A percentile compares a stretch with the other conserved stretches of the same genome.
phyloP scores from a whole-genome alignment of 2,888 invertebrate genomes.

The Pristionchus maxplancki region DNA sequence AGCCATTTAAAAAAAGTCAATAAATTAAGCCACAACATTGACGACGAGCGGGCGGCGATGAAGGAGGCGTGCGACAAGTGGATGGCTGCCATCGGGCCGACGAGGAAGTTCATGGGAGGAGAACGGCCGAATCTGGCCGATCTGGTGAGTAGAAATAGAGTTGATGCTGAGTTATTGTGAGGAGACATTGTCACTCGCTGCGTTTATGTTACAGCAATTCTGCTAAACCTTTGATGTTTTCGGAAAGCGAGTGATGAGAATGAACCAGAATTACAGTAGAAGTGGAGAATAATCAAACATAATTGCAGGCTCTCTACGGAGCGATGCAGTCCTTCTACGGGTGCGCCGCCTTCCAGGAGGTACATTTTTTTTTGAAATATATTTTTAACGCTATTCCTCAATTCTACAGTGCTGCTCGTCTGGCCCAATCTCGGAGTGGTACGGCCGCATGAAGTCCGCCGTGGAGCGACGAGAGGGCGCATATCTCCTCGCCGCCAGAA shows the following conservation, averaged over 20 bases:
- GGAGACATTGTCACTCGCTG: too few species aligned
- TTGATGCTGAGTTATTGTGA: too few species aligned
- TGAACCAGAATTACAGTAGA: too few species aligned
- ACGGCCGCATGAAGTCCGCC: slow-evolving; percentile 61
- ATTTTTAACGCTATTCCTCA: neutral
- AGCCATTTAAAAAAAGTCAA: neutral
- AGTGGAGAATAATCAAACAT: too few species aligned
- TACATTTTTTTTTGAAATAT: slow-evolving; percentile 55
- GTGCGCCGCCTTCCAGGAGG: slow-evolving; percentile 72
- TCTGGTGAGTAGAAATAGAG: slow-evolving; percentile 80
- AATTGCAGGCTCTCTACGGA: slow-evolving; percentile 69
- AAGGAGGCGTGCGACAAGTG: slow-evolving; percentile 91
- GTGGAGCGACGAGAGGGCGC: slow-evolving; percentile 64
- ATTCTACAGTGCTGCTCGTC: slow-evolving; percentile 48
- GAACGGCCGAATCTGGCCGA: slow-evolving; percentile 91
- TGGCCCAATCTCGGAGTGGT: slow-evolving; percentile 70
- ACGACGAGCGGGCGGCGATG: slow-evolving; percentile 90
- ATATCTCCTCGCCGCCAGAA: neutral
- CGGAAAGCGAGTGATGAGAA: too few species aligned
- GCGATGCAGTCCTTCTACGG: slow-evolving; percentile 76
- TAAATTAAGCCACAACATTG: slow-evolving; percentile 85
- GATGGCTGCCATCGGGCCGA: slow-evolving; percentile 84
- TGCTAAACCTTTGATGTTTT: too few species aligned
- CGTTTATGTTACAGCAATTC: too few species aligned
- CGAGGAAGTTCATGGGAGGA: slow-evolving; percentile 90